A percentile compares a stretch with the other conserved stretches of the same genome.
These are phyloP conservation scores for Phrynocephalus vlangalii DNA, from an alignment of 2,797 vertebrate genomes.

Conservation along the genomic window DNA sequence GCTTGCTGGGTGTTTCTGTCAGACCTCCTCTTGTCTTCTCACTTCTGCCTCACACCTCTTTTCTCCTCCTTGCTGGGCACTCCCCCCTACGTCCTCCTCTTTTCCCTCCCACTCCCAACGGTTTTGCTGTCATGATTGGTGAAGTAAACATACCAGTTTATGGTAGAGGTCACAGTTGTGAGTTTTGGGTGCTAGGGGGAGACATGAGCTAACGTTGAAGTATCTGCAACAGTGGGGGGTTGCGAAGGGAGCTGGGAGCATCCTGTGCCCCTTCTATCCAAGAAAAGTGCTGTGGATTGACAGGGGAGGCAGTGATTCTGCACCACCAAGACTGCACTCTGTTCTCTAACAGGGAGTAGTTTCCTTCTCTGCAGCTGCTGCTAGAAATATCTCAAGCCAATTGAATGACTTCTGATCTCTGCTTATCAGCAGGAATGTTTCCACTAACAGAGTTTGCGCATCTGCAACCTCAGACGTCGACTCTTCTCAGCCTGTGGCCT, in stretches of 20 bases:
- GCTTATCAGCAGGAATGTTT: conserved; percentile 26
- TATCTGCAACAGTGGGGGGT: background rate
- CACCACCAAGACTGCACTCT: background rate
- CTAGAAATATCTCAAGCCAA: conserved; percentile 9
- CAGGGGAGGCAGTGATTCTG: background rate
- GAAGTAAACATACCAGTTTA: too few relatives aligned
- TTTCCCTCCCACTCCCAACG: too few relatives aligned
- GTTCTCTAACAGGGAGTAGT: conserved; percentile 2
- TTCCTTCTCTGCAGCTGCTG: fast-evolving
- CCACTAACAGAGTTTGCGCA: background rate
- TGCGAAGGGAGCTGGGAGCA: background rate
- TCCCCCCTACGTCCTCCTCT: too few relatives aligned
- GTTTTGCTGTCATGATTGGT: too few relatives aligned
- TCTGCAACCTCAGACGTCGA: background rate
- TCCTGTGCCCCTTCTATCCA: conserved; percentile 14
- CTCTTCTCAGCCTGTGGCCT: background rate
- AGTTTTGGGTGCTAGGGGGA: background rate
- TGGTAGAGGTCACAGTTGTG: too few relatives aligned
- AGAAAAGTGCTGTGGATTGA: conserved; percentile 9
- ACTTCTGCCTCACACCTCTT: too few relatives aligned
- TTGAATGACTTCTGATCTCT: background rate
- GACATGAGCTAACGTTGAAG: background rate
- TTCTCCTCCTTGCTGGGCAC: too few relatives aligned
- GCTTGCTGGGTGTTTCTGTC: too few relatives aligned
- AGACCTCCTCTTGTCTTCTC: too few relatives aligned